These are phyloP conservation scores for Nesometra sesokonis DNA, from an alignment of 35 echinoderm and acorn worm genomes.

Conservation along the genomic window DNA sequence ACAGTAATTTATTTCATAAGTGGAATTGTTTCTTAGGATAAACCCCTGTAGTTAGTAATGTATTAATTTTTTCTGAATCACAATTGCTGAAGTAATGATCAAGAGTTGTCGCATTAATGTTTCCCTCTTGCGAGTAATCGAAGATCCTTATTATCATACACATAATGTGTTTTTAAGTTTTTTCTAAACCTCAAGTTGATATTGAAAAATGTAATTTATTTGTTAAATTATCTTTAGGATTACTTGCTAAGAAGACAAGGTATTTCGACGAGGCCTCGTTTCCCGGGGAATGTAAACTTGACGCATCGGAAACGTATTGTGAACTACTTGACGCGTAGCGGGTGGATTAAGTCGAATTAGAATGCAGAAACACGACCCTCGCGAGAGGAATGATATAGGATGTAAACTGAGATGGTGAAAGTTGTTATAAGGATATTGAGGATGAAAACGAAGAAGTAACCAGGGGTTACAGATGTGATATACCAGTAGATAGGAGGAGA, in stretches of 20 bases:
- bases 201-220: neutral
- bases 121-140: neutral
- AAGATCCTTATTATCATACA: neutral
- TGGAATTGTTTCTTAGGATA: too few relatives aligned
- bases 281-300: constrained; percentile 84
- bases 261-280: constrained; percentile 76
- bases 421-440: too few relatives aligned
- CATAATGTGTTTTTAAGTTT: neutral
- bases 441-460: too few relatives aligned
- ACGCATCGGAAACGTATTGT: constrained; percentile 77
- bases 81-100: neutral
- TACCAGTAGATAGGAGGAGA: too few relatives aligned
- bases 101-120: neutral
- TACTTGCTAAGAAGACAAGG: constrained; percentile 74
- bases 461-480: too few relatives aligned
- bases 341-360: constrained; percentile 29
- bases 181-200: neutral
- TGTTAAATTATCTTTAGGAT: constrained; percentile 45
- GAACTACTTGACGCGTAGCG: constrained; percentile 77
- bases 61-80: neutral
- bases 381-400: too few relatives aligned
- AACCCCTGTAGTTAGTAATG: neutral
- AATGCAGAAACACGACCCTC: too few relatives aligned
- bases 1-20: too few relatives aligned
- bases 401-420: too few relatives aligned